These are phyloP conservation scores for Procambarus clarkii DNA, from an alignment of 1,140 invertebrate species.

Conservation along the genomic window DNA sequence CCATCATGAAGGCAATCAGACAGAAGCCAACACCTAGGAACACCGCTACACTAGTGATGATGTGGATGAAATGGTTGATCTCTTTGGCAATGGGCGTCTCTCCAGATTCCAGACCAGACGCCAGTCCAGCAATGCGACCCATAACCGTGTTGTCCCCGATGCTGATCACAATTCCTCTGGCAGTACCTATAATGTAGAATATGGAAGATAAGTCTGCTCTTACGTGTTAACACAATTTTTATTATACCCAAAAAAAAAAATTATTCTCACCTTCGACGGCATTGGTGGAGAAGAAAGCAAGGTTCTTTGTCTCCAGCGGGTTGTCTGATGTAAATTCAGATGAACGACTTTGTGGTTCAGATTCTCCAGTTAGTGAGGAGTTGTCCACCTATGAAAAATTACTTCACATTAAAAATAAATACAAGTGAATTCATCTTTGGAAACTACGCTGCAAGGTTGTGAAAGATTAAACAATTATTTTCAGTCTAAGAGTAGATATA, in stretches of 20 bases:
- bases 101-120: conserved; percentile 84
- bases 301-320: conserved; percentile 83
- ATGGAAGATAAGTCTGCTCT: too few relatives aligned
- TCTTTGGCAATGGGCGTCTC: conserved; percentile 89
- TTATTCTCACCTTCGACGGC: conserved; percentile 78
- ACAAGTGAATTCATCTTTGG: neutral
- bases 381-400: conserved; percentile 80
- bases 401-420: neutral
- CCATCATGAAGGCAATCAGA: conserved; percentile 96
- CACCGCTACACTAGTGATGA: conserved; percentile 98
- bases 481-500: neutral
- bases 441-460: too few relatives aligned
- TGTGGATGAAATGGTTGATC: conserved; percentile 98
- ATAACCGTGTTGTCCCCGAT: conserved; percentile 90
- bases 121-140: conserved; percentile 88
- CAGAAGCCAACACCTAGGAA: conserved; percentile 99
- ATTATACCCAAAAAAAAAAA: neutral
- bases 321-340: conserved; percentile 82
- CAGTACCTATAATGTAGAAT: conserved; percentile 78
- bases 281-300: conserved; percentile 85
- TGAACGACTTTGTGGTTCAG: conserved; percentile 81
- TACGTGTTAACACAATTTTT: too few relatives aligned
- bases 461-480: too few relatives aligned
- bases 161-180: conserved; percentile 85
- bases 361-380: conserved; percentile 87